Base-by-base conservation (phyloP, 30 jellyfish, hydroid and myxozoan species). In the Aurelia sp. region DNA sequence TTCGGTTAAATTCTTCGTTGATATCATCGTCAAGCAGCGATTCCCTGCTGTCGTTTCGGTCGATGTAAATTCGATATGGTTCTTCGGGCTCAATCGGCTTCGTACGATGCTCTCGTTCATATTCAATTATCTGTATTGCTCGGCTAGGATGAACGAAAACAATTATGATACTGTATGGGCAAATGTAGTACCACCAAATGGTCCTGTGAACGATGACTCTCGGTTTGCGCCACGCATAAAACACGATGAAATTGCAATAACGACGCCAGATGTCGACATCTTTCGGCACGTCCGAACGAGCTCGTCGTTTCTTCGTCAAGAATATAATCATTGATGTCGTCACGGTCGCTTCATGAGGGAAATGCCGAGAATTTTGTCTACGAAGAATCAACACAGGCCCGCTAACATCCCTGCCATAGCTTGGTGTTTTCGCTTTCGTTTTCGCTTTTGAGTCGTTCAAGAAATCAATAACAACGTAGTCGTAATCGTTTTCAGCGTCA, bases 301-400 rank as follows among this genome's bases (percentile, higher is more conserved):
- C 74, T 18, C 11, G 15, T n/a, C n/a, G 20, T 15, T 64, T 63
- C 18, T 57, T 66, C 24, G 31, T 22, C 66, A 81, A 30, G 41
- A 81, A 81, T 5, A 81, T 31, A 31, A 53, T 30, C 76, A 81
- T 16, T 9, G 91, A 81, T 24, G 82, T 81, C 13, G 91, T 66
- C 3, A 58, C 65, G 10, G 22, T 66, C 31, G 69, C 58, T 10
- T 68, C 35, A 13, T 33, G 76, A 11, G 65, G 70, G 13, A 64
- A 44, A 50, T 50, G 84, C 55, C 73, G 81, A 0, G 90, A 80
- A 41, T 80, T 80, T 8, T 48, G 62, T 67, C 69, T 30, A 31
- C 70, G 47, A 22, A 81, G 84, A 67, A 66, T 64, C 84, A 81
- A 52, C 7, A 81, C 53, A 27, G 91, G 82, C 51, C 91, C 84